A percentile compares a stretch with the other conserved stretches of the same genome.
phyloP scores from a whole-genome alignment of 2,113 vertebrate genomes.

The Cinclus mexicanus region DNA sequence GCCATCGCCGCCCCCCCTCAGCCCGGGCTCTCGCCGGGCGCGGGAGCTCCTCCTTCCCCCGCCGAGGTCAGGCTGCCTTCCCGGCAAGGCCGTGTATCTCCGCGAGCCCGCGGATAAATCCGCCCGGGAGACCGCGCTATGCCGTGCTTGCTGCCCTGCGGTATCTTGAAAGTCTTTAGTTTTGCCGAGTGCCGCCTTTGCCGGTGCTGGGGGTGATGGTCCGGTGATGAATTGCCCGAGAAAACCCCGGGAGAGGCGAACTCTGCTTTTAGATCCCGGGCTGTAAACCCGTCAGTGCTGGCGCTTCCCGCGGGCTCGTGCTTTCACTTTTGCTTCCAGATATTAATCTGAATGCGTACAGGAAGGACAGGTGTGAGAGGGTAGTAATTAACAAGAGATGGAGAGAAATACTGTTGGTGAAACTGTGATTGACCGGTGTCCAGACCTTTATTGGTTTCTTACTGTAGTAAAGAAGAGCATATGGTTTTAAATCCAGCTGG shows the following conservation, averaged over 20 bases:
- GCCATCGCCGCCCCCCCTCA: background rate
- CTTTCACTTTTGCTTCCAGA: slow-evolving; percentile 43
- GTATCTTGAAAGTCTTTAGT: rapidly evolving
- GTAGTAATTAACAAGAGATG: background rate
- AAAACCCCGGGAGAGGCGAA: background rate
- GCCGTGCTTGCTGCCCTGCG: background rate
- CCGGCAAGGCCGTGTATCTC: background rate
- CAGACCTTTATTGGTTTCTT: background rate
- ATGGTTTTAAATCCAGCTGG: background rate
- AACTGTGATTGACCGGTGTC: background rate
- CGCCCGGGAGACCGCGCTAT: background rate
- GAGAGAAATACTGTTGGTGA: background rate
- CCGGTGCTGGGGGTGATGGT: rapidly evolving
- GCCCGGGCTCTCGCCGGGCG: background rate
- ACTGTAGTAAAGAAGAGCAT: rapidly evolving
- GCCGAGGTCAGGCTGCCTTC: background rate
- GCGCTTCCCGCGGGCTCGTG: background rate
- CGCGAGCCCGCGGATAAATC: rapidly evolving
- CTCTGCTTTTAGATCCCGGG: background rate
- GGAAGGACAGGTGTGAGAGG: background rate
- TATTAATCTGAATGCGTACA: background rate
- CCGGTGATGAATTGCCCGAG: background rate
- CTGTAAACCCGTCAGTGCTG: background rate
- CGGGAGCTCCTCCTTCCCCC: background rate
- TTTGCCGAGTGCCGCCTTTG: background rate